Evolutionary conservation across 2,888 invertebrate genomes (phyloP), one percentile per base, ranked within the genome.

Genomic region (Volucella inflata): DNA sequence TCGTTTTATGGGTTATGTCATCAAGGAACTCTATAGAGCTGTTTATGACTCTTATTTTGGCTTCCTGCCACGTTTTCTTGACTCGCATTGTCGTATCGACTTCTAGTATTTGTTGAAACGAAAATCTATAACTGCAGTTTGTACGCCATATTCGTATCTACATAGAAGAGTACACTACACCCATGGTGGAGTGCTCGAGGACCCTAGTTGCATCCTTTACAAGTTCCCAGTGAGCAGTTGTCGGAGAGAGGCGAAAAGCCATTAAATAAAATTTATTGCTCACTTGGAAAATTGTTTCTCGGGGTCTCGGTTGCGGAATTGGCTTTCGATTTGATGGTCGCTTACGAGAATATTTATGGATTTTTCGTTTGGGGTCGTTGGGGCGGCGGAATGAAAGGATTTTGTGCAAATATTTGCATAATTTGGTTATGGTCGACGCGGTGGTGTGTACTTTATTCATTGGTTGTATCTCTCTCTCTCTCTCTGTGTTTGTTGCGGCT

Each of bases 261-360:
- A 81, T 85, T 85, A 85, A 81, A 72, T 16, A 62, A 72, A 85
- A 85, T 85, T 81, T 81, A 85, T 85, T 72, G 72, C 76, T 71
- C 81, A 77, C 81, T 81, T 81, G 81, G 81, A 81, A 85, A 85
- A 85, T 85, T 85, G 85, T 81, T 85, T 80, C 74, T 76, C 30
- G 30, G 30, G 76, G 85, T 76, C 67, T 81, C 72, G 81, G 72
- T 68, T 67, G 72, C 67, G 76, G 42, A 81, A 76, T 85, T 80
- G 85, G 67, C 65, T 67, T 80, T 72, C 71, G 67, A 80, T 80
- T 80, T 76, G 80, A 85, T 71, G 72, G 67, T 57, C 71, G 81
- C 36, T 85, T 85, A 30, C 30, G 30, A 30, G 30, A 30, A 30
- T 30, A 68, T 77, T 85, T 81, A 77, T 81, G 68, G 51, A 77